Conservation (phyloP, 2,113 vertebrate species). For the Tinamus guttatus region DNA sequence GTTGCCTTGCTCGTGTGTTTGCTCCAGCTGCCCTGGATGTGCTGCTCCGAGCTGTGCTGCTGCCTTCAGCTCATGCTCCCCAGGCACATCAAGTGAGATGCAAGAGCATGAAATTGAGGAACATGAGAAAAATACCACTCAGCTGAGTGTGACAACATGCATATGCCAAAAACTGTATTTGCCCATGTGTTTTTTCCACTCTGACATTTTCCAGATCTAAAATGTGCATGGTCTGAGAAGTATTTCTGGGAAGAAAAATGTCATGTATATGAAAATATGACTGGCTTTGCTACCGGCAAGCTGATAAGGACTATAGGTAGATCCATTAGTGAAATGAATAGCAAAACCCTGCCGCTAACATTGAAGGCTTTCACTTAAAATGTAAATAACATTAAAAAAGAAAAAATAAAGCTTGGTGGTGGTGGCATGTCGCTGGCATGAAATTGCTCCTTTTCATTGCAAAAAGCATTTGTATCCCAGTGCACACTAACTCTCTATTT, state of each 20-base stretch:
- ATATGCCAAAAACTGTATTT: neutral
- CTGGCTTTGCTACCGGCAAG: neutral
- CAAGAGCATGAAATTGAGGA: neutral
- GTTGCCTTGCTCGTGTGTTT: no score
- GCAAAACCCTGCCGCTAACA: neutral
- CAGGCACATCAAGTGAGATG: neutral
- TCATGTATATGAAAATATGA: neutral
- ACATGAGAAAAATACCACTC: neutral
- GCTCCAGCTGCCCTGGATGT: neutral
- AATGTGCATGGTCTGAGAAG: neutral
- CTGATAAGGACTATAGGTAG: neutral
- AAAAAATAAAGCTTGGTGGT: neutral
- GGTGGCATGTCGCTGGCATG: slow-evolving; percentile 2
- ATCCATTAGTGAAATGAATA: neutral
- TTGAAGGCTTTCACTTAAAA: slow-evolving; percentile 31
- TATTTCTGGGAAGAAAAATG: neutral
- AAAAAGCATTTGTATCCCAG: slow-evolving; percentile 59
- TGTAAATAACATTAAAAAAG: neutral
- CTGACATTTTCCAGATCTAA: neutral
- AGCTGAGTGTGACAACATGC: neutral
- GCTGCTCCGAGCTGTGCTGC: neutral
- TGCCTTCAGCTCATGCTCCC: neutral
- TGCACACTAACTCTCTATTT: slow-evolving; percentile 53
- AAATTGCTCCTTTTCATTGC: slow-evolving; percentile 48
- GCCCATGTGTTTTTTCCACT: neutral